Evolutionary conservation across 2,113 vertebrate genomes (phyloP).

Genomic region (Sminthopsis crassicaudata): DNA sequence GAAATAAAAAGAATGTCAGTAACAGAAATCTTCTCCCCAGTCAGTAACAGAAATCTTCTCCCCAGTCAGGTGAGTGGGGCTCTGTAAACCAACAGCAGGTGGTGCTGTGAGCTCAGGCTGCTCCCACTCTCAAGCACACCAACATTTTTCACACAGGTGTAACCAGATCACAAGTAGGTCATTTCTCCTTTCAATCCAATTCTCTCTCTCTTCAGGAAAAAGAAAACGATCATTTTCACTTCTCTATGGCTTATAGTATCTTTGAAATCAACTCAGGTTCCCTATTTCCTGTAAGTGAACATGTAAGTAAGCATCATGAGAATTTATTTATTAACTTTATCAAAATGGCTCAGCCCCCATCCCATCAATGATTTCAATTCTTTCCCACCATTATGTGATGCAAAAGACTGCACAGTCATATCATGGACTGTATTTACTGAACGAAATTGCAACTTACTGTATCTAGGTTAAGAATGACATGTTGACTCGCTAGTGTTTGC

Average conservation of each 20-base stretch:
- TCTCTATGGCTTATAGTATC: neutral
- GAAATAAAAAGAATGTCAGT: neutral
- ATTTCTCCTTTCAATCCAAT: neutral
- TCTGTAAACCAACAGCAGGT: neutral
- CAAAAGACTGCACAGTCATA: neutral
- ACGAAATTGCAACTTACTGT: neutral
- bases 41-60: neutral
- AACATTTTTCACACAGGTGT: neutral
- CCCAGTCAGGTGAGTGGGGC: neutral
- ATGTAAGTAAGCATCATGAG: neutral
- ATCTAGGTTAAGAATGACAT: neutral
- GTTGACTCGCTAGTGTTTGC: neutral
- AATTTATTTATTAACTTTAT: neutral
- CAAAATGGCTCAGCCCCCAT: neutral
- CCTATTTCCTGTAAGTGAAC: neutral
- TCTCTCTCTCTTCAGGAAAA: neutral
- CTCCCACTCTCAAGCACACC: neutral
- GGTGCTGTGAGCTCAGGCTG: neutral
- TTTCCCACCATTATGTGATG: neutral
- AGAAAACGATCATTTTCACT: neutral
- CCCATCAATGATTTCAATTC: neutral
- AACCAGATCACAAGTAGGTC: neutral
- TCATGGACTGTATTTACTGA: neutral
- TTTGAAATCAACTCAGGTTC: neutral
- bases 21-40: neutral